Conservation (phyloP, 1,140 invertebrate species). For the Anoplolepis gracilipes region DNA sequence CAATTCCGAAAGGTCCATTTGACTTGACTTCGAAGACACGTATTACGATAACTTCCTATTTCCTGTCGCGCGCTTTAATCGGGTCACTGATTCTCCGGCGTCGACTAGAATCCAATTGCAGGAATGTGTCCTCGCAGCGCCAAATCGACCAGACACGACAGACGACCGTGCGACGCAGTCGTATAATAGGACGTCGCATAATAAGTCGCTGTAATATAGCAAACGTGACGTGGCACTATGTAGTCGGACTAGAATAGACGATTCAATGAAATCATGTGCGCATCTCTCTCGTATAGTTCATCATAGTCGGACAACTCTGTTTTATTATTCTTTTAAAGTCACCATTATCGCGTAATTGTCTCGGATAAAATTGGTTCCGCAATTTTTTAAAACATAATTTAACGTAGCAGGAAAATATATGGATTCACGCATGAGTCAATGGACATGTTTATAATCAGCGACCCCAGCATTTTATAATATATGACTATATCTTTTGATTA, state of each 20-base stretch:
- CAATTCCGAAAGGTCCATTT: conserved; percentile 12
- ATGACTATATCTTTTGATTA: not conserved
- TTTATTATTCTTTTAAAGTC: conserved; percentile 20
- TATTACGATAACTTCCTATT: conserved; percentile 59
- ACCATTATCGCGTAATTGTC: conserved; percentile 44
- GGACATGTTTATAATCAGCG: not conserved
- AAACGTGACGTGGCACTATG: conserved; percentile 29
- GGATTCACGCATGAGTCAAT: not conserved
- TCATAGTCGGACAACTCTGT: not conserved
- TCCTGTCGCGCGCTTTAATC: conserved; percentile 66
- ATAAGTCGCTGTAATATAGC: conserved; percentile 58
- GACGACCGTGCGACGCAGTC: conserved; percentile 3
- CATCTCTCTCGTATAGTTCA: not conserved
- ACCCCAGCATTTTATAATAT: not conserved
- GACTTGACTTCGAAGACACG: not conserved
- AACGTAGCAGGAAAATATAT: not conserved
- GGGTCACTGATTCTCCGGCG: conserved; percentile 65
- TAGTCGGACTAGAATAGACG: not conserved
- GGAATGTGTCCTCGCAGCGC: conserved; percentile 56
- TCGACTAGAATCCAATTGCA: conserved; percentile 61
- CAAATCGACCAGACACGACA: conserved; percentile 59
- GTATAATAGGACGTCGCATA: conserved; percentile 18
- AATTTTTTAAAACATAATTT: conserved; percentile 17
- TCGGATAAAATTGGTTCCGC: conserved; percentile 23
- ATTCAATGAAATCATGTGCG: conserved; percentile 38